These are phyloP conservation scores for Drosophila athabasca DNA, from an alignment of 1,140 invertebrate species.

Conservation along the genomic window DNA sequence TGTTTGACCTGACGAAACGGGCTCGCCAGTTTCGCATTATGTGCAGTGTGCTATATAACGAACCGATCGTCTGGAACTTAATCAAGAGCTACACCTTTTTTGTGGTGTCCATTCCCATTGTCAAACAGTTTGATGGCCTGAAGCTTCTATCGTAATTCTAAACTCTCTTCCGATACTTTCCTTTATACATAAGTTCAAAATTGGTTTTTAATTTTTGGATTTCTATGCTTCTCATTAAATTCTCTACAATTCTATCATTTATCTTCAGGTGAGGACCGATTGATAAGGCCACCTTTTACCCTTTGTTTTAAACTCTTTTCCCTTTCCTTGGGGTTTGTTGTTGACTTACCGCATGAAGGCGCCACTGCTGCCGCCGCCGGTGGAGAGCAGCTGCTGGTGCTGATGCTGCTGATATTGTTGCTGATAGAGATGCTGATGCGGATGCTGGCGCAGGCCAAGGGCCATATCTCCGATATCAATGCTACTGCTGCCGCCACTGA, in stretches of 20 bases:
- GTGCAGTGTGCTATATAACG: slow-evolving; percentile 27
- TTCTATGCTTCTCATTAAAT: too few species aligned
- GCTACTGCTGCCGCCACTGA: slow-evolving; percentile 66
- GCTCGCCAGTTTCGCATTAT: neutral
- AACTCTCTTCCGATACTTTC: too few species aligned
- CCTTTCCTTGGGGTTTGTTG: too few species aligned
- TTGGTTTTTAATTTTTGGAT: too few species aligned
- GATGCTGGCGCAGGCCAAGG: slow-evolving; percentile 75
- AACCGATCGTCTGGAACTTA: slow-evolving; percentile 44
- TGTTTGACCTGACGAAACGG: slow-evolving; percentile 7
- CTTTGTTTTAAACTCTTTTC: too few species aligned
- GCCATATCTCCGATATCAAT: slow-evolving; percentile 82
- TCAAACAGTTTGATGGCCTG: slow-evolving; percentile 10
- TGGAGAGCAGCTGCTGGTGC: slow-evolving; percentile 54
- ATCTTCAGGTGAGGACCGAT: too few species aligned
- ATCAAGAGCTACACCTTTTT: slow-evolving; percentile 57
- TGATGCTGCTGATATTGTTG: slow-evolving; percentile 76
- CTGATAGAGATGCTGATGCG: slow-evolving; percentile 49
- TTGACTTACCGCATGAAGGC: slow-evolving; percentile 77
- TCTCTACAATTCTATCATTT: too few species aligned
- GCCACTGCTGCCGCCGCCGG: slow-evolving; percentile 41
- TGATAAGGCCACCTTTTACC: too few species aligned
- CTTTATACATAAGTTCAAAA: too few species aligned
- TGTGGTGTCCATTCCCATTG: slow-evolving; percentile 27
- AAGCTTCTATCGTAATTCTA: too few species aligned